phyloP scores from a whole-genome alignment of 2,797 vertebrate genomes.

The Crocidura indochinensis region DNA sequence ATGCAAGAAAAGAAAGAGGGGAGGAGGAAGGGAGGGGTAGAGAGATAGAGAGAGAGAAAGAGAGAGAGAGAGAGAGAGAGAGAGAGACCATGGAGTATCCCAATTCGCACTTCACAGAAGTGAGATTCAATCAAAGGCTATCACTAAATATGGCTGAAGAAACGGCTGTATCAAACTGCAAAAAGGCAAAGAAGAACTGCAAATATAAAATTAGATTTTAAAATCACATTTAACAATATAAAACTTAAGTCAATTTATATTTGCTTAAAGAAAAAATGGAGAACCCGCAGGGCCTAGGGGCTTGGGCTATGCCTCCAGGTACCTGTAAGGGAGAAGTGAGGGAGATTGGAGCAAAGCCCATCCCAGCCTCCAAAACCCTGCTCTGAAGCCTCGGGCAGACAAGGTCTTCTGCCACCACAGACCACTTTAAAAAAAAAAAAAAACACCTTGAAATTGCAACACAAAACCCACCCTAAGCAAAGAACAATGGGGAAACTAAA shows the following conservation, averaged over 20 bases:
- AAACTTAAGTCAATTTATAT: constrained; percentile 2
- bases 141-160: not conserved
- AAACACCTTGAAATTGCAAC: too few relatives aligned
- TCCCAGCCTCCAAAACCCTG: too few relatives aligned
- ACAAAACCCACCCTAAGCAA: too few relatives aligned
- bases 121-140: not conserved
- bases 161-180: not conserved
- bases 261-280: not conserved
- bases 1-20: not conserved
- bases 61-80: constrained; percentile 17
- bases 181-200: not conserved
- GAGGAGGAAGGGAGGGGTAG: too few relatives aligned
- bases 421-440: too few relatives aligned
- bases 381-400: too few relatives aligned
- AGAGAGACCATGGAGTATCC: not conserved
- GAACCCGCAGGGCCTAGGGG: not conserved
- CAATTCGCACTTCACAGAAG: not conserved
- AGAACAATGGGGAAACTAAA: too few relatives aligned
- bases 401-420: too few relatives aligned
- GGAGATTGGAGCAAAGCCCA: too few relatives aligned
- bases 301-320: too few relatives aligned
- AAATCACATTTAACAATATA: constrained; percentile 1
- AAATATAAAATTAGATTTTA: not conserved
- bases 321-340: too few relatives aligned
- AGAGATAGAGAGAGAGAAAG: too few relatives aligned